Base-by-base conservation (phyloP, 1,140 invertebrate species). In the Melanaphis sacchari region DNA sequence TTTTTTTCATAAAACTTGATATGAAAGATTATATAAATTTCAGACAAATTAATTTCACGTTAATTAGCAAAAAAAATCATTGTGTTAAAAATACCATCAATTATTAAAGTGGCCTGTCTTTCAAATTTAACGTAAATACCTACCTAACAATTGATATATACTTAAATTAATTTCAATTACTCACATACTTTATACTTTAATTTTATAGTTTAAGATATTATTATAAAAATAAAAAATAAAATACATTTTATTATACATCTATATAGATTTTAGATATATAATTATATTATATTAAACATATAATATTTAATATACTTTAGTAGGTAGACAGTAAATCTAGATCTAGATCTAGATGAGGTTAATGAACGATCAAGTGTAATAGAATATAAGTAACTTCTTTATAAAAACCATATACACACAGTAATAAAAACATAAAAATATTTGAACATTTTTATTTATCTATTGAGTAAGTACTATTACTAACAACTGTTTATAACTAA, bases 81-180 rank as follows among this genome's bases (percentile, higher is more conserved):
- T 36, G 18, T 2, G 5, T n/a, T 88, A 24, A 18, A 36, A 49
- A 88, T 31, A 88, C 43, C 24, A 24, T 49, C 4, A 46, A 49
- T 49, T 49, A 31, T 36, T 88, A 18, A 15, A 76, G 43, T 88
- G n/a, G 36, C 85, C n/a, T 49, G 5, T 49, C 31, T n/a, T n/a
- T 15, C n/a, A 31, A 46, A 46, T 5, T 46, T 6, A 21, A 36
- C 5, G 15, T 43, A 46, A 4, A 41, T 59, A 76, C 15, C 59
- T 66, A 66, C 31, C 31, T 18, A 84, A 18, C 38, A 87, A 46
- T 49, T 87, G 49, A 46, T 43, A 87, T 18, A 21, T 7, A 46
- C 22, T 49, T 46, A 36, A 88, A 88, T 89, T 54, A 89, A 89
- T 89, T 89, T 52, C 24, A 89, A 89, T 46, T 88, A 89, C 49